Base-by-base conservation (phyloP, 2,888 invertebrate genomes). In the Acrocyrtus sp. region DNA sequence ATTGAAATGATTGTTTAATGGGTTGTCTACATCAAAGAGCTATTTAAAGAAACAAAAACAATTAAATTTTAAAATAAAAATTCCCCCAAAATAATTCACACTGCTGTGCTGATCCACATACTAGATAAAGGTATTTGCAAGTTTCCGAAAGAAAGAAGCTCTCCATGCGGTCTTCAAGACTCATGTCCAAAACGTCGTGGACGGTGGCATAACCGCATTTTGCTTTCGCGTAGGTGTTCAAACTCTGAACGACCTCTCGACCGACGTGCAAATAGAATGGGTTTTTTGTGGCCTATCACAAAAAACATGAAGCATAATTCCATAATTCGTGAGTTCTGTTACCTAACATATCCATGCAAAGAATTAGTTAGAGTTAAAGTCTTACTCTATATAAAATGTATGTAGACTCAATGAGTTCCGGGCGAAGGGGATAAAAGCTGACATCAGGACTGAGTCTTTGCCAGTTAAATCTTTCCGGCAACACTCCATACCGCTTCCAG, bases 221-320 rank as follows among this genome's bases (percentile, higher is more conserved):
- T 5, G 86, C 86, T 83, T 85, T 86, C 1, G 88, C 85, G 79
- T 86, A 84, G 29, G 84, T 83, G 76, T 87, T 86, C 21, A 88
- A 82, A 79, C 84, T 87, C 66, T 86, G 83, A 53, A 89, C 83
- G 51, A 89, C 88, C 70, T 89, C 88, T 61, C 84, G 82, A 8
- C 89, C 89, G 22, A 90, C 89, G 83, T 89, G 88, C 56, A 89
- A 85, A 83, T 90, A 90, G 82, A 89, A 90, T 24, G 89, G 89
- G 82, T 88, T 89, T 82, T 86, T 87, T 1, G 89, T 90, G 2
- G 89, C 89, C 83, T 85, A 67, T 8, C 70, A 69, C 2, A 1
- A 39, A 53, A 47, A 54, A 24, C n/a, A 63, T 45, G 12, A 8
- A 15, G 10, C 10, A 2, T 65, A 1, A 29, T 41, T 39, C 10